Conservation (phyloP, 2,113 vertebrate genomes). For the Callaeas wilsoni region DNA sequence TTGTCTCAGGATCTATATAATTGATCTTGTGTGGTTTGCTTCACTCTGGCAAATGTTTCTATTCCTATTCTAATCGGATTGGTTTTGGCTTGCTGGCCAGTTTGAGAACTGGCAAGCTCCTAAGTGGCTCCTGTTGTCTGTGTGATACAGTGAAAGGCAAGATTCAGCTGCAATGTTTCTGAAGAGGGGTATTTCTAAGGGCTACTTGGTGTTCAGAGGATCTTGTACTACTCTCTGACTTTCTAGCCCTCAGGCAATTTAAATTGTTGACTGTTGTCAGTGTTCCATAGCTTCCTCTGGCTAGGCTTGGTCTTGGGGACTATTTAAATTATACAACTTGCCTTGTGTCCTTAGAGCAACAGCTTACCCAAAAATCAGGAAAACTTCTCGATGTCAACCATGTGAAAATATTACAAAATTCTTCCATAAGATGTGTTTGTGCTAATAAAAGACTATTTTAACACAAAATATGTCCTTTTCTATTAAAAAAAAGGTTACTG, state of each 20-base stretch:
- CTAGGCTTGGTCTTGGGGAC: not conserved
- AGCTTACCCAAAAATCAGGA: not conserved
- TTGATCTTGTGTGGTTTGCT: not conserved
- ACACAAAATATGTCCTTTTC: not conserved
- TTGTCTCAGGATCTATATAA: constrained; percentile 23
- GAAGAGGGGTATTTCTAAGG: not conserved
- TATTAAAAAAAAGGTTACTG: not conserved
- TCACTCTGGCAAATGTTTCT: constrained; percentile 4
- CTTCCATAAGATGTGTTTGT: not conserved
- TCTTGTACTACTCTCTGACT: not conserved
- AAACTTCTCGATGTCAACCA: not conserved
- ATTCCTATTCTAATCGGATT: constrained; percentile 1
- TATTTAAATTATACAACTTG: not conserved
- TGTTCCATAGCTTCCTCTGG: not conserved
- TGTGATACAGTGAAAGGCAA: not conserved
- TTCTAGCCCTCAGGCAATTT: not conserved
- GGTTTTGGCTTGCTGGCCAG: not conserved
- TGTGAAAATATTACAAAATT: not conserved
- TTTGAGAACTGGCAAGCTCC: constrained; percentile 13
- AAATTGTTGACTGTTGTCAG: not conserved
- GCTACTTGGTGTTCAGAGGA: not conserved
- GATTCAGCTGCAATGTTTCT: not conserved
- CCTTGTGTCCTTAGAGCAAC: not conserved
- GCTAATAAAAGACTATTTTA: not conserved
- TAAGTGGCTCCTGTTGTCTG: not conserved